phyloP scores from a whole-genome alignment of 1,140 invertebrate genomes.

The Linepithema humile region DNA sequence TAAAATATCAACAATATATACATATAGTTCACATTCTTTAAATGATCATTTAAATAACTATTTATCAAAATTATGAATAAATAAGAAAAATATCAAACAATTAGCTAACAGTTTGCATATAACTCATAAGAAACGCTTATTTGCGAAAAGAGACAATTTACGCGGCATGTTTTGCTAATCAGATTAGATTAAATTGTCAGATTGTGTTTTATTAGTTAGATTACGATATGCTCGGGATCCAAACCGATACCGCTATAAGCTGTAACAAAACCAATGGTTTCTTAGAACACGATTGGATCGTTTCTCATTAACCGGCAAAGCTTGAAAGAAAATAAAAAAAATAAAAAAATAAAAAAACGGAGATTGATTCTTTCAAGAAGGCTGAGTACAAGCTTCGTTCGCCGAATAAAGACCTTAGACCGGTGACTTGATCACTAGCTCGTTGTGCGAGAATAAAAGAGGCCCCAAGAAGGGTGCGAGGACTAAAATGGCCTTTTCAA shows the following conservation, averaged over 20 bases:
- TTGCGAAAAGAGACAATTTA: neutral
- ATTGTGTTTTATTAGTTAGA: constrained; percentile 1
- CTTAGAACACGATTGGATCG: constrained; percentile 18
- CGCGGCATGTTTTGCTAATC: neutral
- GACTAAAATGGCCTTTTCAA: constrained; percentile 41
- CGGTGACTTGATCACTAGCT: constrained; percentile 48
- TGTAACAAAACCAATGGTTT: constrained; percentile 15
- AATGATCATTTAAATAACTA: neutral
- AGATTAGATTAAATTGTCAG: constrained; percentile 24
- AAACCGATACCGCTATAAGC: constrained; percentile 18
- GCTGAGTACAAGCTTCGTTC: constrained; percentile 49
- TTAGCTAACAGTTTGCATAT: constrained; percentile 3
- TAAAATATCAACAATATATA: no score
- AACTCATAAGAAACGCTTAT: neutral
- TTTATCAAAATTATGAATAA: neutral
- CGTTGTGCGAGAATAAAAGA: constrained; percentile 48
- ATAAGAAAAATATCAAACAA: neutral
- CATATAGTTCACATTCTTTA: neutral
- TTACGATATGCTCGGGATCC: neutral
- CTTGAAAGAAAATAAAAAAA: constrained; percentile 27
- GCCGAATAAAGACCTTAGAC: constrained; percentile 52
- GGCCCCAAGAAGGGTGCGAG: constrained; percentile 27
- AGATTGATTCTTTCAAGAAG: constrained; percentile 46
- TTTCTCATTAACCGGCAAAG: constrained; percentile 58
- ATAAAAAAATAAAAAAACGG: no score